A percentile compares a stretch with the other conserved stretches of the same genome.
Evolutionary conservation across 1,140 invertebrate species (phyloP).

Genomic region (Globodera rostochiensis): DNA sequence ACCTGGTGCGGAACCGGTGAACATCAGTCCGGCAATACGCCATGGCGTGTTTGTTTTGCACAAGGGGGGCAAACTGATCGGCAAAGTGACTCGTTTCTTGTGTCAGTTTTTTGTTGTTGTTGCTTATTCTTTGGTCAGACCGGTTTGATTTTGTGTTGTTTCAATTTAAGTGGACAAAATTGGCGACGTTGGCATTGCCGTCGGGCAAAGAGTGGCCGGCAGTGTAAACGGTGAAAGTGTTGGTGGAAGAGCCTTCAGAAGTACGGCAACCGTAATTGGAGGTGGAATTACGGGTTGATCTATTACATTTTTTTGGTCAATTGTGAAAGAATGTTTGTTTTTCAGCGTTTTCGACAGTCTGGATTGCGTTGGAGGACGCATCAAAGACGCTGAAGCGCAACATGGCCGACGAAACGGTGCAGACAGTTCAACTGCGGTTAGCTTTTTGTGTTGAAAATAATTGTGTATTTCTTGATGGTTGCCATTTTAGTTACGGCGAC

Average conservation of each 20-base stretch:
- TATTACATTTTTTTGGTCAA: neutral
- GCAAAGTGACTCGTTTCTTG: conserved; percentile 46
- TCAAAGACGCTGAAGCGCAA: conserved; percentile 41
- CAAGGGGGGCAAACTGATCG: conserved; percentile 43
- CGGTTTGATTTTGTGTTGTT: neutral
- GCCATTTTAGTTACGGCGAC: conserved; percentile 41
- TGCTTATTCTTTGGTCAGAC: neutral
- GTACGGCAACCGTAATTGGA: conserved; percentile 43
- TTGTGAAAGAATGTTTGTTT: neutral
- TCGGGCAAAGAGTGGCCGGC: conserved; percentile 41
- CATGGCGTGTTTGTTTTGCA: conserved; percentile 45
- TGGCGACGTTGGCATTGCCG: conserved; percentile 45
- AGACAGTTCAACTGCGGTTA: conserved; percentile 47
- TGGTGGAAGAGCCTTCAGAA: conserved; percentile 38
- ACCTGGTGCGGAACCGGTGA: conserved; percentile 42
- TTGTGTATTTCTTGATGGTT: neutral
- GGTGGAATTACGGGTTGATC: conserved; percentile 46
- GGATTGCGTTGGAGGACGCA: conserved; percentile 52
- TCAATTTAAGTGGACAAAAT: conserved; percentile 47
- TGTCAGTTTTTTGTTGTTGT: conserved; percentile 24
- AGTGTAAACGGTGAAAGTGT: conserved; percentile 34
- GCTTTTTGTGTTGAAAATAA: neutral
- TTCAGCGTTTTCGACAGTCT: conserved; percentile 27
- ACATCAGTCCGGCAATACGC: conserved; percentile 49
- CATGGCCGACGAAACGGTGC: conserved; percentile 51